Conservation (phyloP, 2,797 vertebrate species). For the Eulemur rubriventer region DNA sequence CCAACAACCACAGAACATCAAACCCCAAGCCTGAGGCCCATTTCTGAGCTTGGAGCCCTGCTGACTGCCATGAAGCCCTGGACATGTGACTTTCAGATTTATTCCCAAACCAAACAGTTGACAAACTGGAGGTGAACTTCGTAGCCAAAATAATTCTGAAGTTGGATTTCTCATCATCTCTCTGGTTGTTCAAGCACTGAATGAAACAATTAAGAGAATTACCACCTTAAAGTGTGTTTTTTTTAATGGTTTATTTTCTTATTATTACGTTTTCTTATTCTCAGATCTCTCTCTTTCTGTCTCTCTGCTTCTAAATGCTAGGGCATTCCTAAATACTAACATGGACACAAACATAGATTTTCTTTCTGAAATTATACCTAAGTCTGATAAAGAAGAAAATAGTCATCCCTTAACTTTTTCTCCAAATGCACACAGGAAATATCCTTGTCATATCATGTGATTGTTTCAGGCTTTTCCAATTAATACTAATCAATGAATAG, state of each 20-base stretch:
- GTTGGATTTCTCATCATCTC: neutral
- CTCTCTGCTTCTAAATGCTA: neutral
- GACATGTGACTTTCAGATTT: neutral
- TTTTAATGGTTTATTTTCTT: neutral
- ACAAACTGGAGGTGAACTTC: neutral
- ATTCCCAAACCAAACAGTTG: neutral
- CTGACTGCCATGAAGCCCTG: neutral
- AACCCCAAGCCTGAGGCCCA: neutral
- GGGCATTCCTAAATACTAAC: neutral
- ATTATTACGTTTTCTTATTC: neutral
- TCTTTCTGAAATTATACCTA: conserved; percentile 10
- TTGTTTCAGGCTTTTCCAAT: neutral
- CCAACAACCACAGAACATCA: neutral
- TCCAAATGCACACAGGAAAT: neutral
- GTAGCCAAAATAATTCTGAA: neutral
- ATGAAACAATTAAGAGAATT: neutral
- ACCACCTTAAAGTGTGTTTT: neutral
- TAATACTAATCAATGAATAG: neutral
- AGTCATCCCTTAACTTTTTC: neutral
- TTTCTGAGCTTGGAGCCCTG: neutral
- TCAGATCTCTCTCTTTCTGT: neutral
- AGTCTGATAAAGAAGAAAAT: neutral
- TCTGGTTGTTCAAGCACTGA: neutral
- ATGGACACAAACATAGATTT: neutral
- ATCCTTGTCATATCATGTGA: neutral